Conservation (phyloP, 2,113 vertebrate species). For the Mesoclemmys tuberculata region DNA sequence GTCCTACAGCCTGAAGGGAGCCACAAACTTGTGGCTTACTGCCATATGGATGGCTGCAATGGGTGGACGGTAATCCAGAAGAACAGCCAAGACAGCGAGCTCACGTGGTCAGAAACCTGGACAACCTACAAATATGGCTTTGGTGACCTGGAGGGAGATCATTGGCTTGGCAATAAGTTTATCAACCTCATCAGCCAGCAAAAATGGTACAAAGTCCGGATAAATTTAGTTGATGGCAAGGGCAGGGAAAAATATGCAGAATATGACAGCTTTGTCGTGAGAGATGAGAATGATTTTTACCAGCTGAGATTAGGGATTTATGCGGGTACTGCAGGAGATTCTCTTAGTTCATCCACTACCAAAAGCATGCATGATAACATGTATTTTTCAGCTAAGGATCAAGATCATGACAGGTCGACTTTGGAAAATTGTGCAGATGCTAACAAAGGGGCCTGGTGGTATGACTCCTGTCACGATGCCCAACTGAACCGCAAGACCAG, state of each 20-base stretch:
- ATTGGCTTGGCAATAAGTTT: constrained; percentile 25
- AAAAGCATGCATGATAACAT: constrained; percentile 36
- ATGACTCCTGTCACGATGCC: neutral
- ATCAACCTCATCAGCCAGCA: neutral
- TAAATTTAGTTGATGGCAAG: neutral
- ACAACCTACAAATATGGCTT: neutral
- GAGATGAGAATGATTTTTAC: neutral
- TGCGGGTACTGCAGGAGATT: neutral
- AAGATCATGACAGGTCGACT: neutral
- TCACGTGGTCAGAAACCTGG: constrained; percentile 46
- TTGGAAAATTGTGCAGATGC: constrained; percentile 2
- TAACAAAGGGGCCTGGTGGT: constrained; percentile 21
- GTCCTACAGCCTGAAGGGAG: neutral
- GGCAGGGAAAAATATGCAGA: neutral
- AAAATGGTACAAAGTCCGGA: constrained; percentile 51
- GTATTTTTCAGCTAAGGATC: constrained; percentile 13
- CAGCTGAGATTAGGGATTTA: constrained; percentile 6
- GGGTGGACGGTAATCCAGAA: constrained; percentile 29
- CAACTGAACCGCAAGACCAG: constrained; percentile 15
- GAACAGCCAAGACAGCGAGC: neutral
- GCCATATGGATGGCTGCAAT: constrained; percentile 26
- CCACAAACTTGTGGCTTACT: neutral
- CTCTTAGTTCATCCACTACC: neutral
- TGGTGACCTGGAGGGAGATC: constrained; percentile 18
- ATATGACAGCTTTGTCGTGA: neutral